These are phyloP conservation scores for Drosophila jambulina DNA, from an alignment of 1,140 invertebrate species.

Conservation along the genomic window DNA sequence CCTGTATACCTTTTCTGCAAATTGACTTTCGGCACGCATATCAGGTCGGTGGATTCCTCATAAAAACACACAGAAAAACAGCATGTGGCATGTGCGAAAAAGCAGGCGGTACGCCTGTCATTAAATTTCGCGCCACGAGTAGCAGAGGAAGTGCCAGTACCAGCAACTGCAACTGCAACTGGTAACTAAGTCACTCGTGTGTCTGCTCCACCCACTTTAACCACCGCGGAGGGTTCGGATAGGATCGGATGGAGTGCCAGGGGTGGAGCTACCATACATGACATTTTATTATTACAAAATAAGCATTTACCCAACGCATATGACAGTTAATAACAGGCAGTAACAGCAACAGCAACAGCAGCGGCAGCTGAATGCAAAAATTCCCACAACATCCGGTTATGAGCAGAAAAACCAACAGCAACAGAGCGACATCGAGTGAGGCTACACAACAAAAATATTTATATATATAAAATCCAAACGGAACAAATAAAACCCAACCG, in stretches of 20 bases:
- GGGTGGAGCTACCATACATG: constrained; percentile 62
- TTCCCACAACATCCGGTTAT: constrained; percentile 81
- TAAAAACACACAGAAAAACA: constrained; percentile 15
- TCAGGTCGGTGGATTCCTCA: background rate
- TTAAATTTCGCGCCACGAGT: constrained; percentile 72
- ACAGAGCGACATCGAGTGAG: constrained; percentile 26
- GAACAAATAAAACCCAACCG: constrained; percentile 68
- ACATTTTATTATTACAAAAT: constrained; percentile 83
- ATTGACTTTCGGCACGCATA: constrained; percentile 75
- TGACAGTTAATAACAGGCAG: constrained; percentile 76
- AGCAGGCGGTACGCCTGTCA: constrained; percentile 71
- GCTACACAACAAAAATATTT: constrained; percentile 35
- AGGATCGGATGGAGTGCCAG: background rate
- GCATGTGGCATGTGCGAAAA: constrained; percentile 73
- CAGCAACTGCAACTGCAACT: constrained; percentile 28
- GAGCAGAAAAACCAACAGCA: constrained; percentile 58
- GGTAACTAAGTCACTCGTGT: constrained; percentile 69
- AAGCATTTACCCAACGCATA: constrained; percentile 77
- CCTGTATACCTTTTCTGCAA: constrained; percentile 51
- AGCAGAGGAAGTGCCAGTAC: constrained; percentile 30
- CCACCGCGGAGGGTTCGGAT: background rate
- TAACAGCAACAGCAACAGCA: constrained; percentile 23
- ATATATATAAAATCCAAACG: constrained; percentile 56
- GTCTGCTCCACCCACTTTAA: constrained; percentile 28
- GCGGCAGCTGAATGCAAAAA: constrained; percentile 70